phyloP scores from a whole-genome alignment of 1,140 invertebrate species.

The Drosophila subpulchrella region DNA sequence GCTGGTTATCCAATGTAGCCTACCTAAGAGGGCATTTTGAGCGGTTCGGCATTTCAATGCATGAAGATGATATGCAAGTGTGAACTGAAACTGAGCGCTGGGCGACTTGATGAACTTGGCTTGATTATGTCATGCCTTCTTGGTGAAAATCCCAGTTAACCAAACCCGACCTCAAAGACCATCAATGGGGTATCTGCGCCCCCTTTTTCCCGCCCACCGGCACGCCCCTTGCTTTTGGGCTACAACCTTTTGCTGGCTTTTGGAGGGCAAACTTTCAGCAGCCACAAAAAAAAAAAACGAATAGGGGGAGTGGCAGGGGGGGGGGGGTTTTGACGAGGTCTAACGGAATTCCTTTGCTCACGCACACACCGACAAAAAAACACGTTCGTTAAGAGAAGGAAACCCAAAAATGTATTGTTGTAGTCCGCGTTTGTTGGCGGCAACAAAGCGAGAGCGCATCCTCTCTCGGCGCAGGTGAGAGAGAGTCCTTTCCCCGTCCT shows the following conservation, averaged over 20 bases:
- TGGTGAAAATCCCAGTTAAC: constrained; percentile 45
- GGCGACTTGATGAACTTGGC: constrained; percentile 46
- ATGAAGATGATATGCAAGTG: not conserved
- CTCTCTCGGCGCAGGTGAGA: constrained; percentile 23
- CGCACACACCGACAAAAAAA: not conserved
- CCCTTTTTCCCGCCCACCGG: constrained; percentile 4
- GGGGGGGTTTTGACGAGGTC: not conserved
- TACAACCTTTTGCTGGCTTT: constrained; percentile 75
- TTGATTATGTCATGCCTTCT: constrained; percentile 47
- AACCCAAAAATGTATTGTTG: constrained; percentile 41
- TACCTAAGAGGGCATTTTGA: not conserved
- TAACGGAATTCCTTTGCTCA: constrained; percentile 22
- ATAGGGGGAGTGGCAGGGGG: not conserved
- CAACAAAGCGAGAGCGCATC: constrained; percentile 4
- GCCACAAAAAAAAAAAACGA: not conserved
- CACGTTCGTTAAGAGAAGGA: constrained; percentile 57
- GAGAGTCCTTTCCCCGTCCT: not conserved
- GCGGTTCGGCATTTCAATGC: not conserved
- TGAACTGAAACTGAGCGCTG: constrained; percentile 2
- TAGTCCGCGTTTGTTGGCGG: constrained; percentile 23
- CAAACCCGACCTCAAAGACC: constrained; percentile 26
- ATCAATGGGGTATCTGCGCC: constrained; percentile 37
- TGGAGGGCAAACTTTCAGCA: constrained; percentile 71
- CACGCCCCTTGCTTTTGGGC: constrained; percentile 37
- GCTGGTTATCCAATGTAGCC: not conserved